Conservation (phyloP, 1,140 invertebrate species). For the Philopotamus ludificatus region DNA sequence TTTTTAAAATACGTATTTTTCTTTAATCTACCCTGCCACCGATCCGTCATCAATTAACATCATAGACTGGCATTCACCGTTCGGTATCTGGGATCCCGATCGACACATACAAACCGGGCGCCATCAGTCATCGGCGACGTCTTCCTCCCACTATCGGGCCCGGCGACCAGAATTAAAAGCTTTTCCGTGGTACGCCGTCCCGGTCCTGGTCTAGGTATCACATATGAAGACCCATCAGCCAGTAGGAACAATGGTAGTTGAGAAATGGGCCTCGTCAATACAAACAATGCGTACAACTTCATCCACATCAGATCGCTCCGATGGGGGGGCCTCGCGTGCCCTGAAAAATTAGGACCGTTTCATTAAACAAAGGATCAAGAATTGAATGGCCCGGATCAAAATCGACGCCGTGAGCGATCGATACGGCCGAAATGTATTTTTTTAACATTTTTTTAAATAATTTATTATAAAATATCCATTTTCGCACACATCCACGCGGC, state of each 20-base stretch:
- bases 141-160: not conserved
- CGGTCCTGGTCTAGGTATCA: slow-evolving; percentile 10
- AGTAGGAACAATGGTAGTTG: slow-evolving; percentile 23
- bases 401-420: slow-evolving; percentile 1
- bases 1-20: not conserved
- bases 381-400: slow-evolving; percentile 1
- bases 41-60: not conserved
- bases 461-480: not conserved
- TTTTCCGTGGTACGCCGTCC: not conserved
- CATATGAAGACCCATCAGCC: slow-evolving; percentile 25
- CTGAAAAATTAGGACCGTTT: slow-evolving; percentile 31
- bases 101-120: too few relatives aligned
- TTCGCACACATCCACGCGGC: not conserved
- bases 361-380: slow-evolving; percentile 31
- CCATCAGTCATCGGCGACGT: not conserved
- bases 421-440: not conserved
- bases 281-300: slow-evolving; percentile 38
- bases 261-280: slow-evolving; percentile 35
- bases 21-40: too few relatives aligned
- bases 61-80: not conserved
- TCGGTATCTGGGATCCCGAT: too few relatives aligned
- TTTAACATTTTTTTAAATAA: too few relatives aligned
- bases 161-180: not conserved
- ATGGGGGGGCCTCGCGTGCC: slow-evolving; percentile 3
- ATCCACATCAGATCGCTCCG: slow-evolving; percentile 29